Conservation (phyloP, 2,113 vertebrate genomes). For the Chionis minor region DNA sequence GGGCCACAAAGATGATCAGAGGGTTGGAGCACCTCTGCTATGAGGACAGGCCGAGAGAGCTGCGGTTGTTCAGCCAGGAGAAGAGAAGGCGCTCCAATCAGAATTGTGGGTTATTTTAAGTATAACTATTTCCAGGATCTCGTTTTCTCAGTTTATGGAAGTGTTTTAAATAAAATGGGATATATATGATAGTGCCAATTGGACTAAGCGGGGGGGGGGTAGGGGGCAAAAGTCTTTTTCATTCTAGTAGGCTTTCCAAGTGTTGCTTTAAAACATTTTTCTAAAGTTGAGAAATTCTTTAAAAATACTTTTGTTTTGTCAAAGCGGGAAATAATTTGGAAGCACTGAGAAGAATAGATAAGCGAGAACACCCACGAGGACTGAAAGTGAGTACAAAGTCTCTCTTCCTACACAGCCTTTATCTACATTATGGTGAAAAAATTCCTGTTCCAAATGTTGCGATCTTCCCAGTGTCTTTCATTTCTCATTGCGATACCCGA, state of each 20-base stretch:
- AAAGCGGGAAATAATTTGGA: conserved; percentile 16
- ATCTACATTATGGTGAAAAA: background rate
- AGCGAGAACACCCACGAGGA: background rate
- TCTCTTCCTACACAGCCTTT: background rate
- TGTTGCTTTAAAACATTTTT: background rate
- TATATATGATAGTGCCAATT: background rate
- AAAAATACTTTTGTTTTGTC: conserved; percentile 24
- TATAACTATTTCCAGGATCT: background rate
- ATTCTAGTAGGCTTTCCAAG: background rate
- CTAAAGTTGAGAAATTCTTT: background rate
- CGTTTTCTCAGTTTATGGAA: background rate
- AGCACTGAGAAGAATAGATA: background rate
- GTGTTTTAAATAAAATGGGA: background rate
- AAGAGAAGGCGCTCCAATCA: background rate
- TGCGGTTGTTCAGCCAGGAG: no score
- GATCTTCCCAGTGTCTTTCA: background rate
- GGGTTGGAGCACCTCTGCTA: no score
- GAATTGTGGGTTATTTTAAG: background rate
- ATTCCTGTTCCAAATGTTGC: background rate
- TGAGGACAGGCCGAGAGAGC: no score
- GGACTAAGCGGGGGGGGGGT: background rate
- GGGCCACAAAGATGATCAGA: no score
- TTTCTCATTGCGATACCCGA: background rate
- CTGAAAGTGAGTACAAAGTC: background rate
- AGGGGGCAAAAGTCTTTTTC: background rate